Evolutionary conservation across 2,113 vertebrate species (phyloP), one percentile per base, ranked within the genome.

Genomic region (Zosterops lateralis): DNA sequence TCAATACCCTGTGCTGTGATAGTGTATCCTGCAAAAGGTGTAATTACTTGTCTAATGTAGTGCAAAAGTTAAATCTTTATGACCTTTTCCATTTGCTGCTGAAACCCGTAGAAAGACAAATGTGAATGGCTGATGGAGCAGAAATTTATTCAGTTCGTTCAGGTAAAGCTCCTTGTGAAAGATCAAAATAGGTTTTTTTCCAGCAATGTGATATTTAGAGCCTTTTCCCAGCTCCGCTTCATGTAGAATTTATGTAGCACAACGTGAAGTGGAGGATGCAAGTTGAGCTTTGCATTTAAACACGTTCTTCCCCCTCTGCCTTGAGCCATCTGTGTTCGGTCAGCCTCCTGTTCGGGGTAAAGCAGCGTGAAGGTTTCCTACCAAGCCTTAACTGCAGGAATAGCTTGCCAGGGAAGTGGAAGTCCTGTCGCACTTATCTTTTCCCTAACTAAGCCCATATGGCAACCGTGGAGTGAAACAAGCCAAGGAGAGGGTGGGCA

Each of bases 81-180:
- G 57, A 94, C 80, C 79, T 92, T 92, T 87, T 72, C 45, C 57
- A 75, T 81, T 92, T 95, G 54, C 76, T 81, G 79, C 90, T 92
- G 87, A 90, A 94, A 88, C 24, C 70, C 71, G 60, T 53, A 84
- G 70, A 71, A 44, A 87, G 60, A 73, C 48, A 81, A 68, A 54
- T 68, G 36, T 48, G 79, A 84, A 34, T 91, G 79, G 73, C 74
- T 89, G 82, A 73, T 47, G 65, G 75, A 82, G 70, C 80, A 87
- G 65, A 84, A 89, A 93, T 92, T 67, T 6, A 85, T 94, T 56
- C 17, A 6, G 22, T 87, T 94, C 2, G 0, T 48, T 58, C 72
- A 71, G 73, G 65, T 94, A 61, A 90, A 96, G 36, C 40, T 94
- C 70, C 64, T 62, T 62, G 56, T 54, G 58, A 64, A 73, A 85